These are phyloP conservation scores for Hepsetus odoe DNA, from an alignment of 2,113 vertebrate species.

Conservation along the genomic window DNA sequence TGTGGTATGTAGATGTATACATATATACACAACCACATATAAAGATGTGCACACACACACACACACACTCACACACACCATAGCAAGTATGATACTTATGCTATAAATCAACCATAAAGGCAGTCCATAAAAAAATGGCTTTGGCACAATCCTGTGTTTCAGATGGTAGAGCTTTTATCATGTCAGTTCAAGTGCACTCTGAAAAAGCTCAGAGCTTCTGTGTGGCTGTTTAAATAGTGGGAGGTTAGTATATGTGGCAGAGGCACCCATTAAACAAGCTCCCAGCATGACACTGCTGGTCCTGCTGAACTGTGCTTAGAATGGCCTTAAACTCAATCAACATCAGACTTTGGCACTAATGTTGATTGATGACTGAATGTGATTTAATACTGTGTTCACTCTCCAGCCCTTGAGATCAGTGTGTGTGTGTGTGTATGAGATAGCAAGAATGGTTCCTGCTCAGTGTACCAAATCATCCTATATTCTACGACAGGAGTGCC, in stretches of 20 bases:
- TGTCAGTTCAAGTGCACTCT: not conserved
- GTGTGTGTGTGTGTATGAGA: not conserved
- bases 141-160: not conserved
- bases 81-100: not conserved
- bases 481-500: not conserved
- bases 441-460: not conserved
- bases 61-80: not conserved
- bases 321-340: not conserved
- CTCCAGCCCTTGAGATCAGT: not conserved
- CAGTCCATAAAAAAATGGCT: not conserved
- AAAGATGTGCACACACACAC: slow-evolving; percentile 4
- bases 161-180: slow-evolving; percentile 42
- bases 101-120: not conserved
- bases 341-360: not conserved
- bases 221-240: not conserved
- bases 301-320: slow-evolving; percentile 8
- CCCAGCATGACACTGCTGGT: slow-evolving; percentile 29
- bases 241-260: slow-evolving; percentile 14
- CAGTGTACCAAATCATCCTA: not conserved
- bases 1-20: slow-evolving; percentile 4
- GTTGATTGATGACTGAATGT: slow-evolving; percentile 12
- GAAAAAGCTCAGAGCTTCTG: slow-evolving; percentile 21
- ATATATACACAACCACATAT: not conserved
- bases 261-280: slow-evolving; percentile 19
- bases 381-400: not conserved